Evolutionary conservation across 2,888 invertebrate species (phyloP).

Genomic region (Argyra leucocephala): DNA sequence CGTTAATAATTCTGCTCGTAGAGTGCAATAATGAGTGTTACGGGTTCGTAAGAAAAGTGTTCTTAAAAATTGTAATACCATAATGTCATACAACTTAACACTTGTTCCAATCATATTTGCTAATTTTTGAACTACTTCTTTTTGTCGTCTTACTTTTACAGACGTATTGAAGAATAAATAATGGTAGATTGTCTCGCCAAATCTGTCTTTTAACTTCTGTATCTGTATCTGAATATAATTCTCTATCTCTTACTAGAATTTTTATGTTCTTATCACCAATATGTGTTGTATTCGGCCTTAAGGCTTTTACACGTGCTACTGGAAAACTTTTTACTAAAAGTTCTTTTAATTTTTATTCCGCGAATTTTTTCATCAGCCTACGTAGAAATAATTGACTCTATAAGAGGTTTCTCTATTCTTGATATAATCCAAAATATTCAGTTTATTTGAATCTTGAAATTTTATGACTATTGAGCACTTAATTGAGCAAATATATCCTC

Average conservation of each 20-base stretch:
- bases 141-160: constrained; percentile 64
- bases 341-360: constrained; percentile 79
- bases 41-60: constrained; percentile 84
- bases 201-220: constrained; percentile 96
- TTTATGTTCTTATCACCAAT: constrained; percentile 83
- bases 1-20: constrained; percentile 86
- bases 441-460: no score
- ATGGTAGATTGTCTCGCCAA: constrained; percentile 93
- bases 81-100: constrained; percentile 70
- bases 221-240: constrained; percentile 86
- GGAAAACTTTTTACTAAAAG: constrained; percentile 86
- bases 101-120: constrained; percentile 79
- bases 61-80: constrained; percentile 88
- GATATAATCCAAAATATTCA: no score
- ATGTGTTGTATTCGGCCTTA: constrained; percentile 84
- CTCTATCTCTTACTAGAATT: constrained; percentile 70
- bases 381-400: no score
- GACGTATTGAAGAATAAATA: constrained; percentile 89
- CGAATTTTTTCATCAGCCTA: no score
- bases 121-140: constrained; percentile 85
- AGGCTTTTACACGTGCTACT: constrained; percentile 78
- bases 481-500: no score
- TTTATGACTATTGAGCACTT: no score
- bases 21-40: constrained; percentile 92
- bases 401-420: no score